Evolutionary conservation across 2,888 invertebrate species (phyloP), one percentile per base, ranked within the genome.

Genomic region (Tigriopus californicus): DNA sequence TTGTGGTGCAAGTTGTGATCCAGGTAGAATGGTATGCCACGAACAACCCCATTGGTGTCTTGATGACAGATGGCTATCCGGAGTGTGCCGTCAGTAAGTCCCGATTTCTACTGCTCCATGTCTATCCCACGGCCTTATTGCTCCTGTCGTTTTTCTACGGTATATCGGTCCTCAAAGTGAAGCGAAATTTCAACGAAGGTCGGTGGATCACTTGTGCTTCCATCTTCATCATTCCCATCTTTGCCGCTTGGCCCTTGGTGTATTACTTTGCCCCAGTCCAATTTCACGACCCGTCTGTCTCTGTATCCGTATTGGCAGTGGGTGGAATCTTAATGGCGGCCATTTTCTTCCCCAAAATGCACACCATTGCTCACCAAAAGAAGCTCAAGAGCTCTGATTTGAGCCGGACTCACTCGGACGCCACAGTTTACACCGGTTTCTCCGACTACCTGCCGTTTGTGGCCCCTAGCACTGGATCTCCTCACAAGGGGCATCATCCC

Each of bases 321-420:
- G 69, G 68, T 11, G 66, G 67, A 5, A 63, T 69, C 11, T 64
- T 70, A 22, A 62, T 69, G 3, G 65, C 66, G 53, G 65, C 66
- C n/a, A 63, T 70, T 33, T 70, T 69, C 61, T 66, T 68, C 51
- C 70, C 70, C 10, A 69, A 70, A 63, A 65, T 70, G 63, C 66
- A 65, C 58, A 67, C 69, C 18, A 68, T 70, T 58, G 65, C 66
- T 56, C 66, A 65, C 52, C 68, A 68, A 61, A 65, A 62, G 55
- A 64, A 62, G 60, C 62, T 66, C 57, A 33, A 33, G 33, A 33
- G 33, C 33, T 33, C 33, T 5, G 33, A 52, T 15, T 25, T 52
- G 11, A 52, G 33, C 15, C 18, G 52, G 22, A 33, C 52, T 18
- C 25, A 33, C 1, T 52, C 52, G 22, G 52, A 52, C 22, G 33